Evolutionary conservation across 1,140 invertebrate species (phyloP), one percentile per base, ranked within the genome.

Genomic region (Epicauta chinensis): DNA sequence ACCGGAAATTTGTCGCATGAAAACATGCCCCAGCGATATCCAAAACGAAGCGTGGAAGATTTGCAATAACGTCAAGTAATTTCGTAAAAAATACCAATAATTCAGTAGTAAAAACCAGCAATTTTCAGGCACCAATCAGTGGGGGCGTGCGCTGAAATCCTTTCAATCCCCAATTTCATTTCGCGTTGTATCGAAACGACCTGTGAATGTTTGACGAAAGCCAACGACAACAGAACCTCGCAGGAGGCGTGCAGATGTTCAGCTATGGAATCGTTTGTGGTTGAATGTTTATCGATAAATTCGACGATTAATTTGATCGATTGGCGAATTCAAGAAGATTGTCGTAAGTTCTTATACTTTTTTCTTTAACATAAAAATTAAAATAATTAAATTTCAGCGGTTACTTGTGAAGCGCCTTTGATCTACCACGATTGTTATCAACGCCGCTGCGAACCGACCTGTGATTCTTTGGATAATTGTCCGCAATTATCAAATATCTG

Each of bases 371-470:
- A 6, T 36, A 16, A 32, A 40, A 34, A 16, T 2, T 16, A 16
- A n/a, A 55, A 37, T 3, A 34, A 0, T 45, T 37, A 36, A 17
- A 46, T 67, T 66, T 3, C 64, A 82, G 84, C 84, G 52, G 77
- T 77, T 3, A 71, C 75, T 13, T 91, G 89, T 60, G 76, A 82
- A 0, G 54, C 83, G 0, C 86, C 85, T 0, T 73, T 89, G 16
- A 79, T 89, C 1, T 86, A 88, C 66, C 78, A 86, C 39, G 88
- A 91, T 62, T 91, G 89, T 65, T 91, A 82, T 66, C 80, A 81
- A 53, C 73, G 73, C 42, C 67, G 73, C 37, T 91, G 89, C 68
- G 87, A 91, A 64, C 78, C 79, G 2, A 80, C 78, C 0, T 92
- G 89, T 61, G 75, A 80, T 40, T 80, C 78, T 41, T 64, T 77